Evolutionary conservation across 2,113 vertebrate species (phyloP).

Genomic region (Willisornis vidua): DNA sequence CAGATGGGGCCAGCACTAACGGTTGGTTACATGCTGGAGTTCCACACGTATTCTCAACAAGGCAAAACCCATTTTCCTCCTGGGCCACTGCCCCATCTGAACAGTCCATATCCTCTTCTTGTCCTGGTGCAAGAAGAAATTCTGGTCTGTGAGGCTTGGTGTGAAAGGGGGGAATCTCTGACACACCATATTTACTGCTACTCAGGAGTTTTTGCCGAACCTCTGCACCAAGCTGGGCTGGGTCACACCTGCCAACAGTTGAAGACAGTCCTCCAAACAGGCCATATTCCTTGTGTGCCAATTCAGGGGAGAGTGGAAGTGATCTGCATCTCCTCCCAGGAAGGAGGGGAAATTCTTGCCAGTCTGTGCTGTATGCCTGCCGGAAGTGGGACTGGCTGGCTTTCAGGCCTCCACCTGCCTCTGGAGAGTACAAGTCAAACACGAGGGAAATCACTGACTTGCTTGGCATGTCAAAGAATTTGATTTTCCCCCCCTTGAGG

Average conservation of each 20-base stretch:
- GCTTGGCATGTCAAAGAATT: constrained; percentile 95
- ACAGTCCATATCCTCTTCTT: constrained; percentile 91
- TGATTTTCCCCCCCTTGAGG: constrained; percentile 93
- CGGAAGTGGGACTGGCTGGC: constrained; percentile 56
- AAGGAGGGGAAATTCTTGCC: constrained; percentile 77
- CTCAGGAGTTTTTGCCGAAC: constrained; percentile 75
- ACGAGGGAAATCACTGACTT: constrained; percentile 94
- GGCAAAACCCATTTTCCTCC: constrained; percentile 79
- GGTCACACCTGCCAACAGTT: constrained; percentile 73
- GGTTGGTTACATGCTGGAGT: neutral
- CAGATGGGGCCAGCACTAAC: constrained; percentile 8
- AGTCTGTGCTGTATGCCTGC: constrained; percentile 57
- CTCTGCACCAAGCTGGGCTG: constrained; percentile 71
- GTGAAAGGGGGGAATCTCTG: constrained; percentile 90
- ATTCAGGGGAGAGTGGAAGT: constrained; percentile 87
- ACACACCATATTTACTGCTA: constrained; percentile 84
- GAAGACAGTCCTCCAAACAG: constrained; percentile 71
- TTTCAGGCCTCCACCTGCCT: constrained; percentile 69
- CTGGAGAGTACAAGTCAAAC: constrained; percentile 91
- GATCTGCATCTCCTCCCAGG: constrained; percentile 87
- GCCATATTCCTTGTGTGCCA: constrained; percentile 78
- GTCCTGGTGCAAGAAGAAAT: constrained; percentile 56
- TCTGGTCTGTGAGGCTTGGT: constrained; percentile 68
- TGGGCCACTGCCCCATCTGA: constrained; percentile 74
- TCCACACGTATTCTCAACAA: neutral